phyloP scores from a whole-genome alignment of 1,140 invertebrate species.

The Reticulitermes speratus region DNA sequence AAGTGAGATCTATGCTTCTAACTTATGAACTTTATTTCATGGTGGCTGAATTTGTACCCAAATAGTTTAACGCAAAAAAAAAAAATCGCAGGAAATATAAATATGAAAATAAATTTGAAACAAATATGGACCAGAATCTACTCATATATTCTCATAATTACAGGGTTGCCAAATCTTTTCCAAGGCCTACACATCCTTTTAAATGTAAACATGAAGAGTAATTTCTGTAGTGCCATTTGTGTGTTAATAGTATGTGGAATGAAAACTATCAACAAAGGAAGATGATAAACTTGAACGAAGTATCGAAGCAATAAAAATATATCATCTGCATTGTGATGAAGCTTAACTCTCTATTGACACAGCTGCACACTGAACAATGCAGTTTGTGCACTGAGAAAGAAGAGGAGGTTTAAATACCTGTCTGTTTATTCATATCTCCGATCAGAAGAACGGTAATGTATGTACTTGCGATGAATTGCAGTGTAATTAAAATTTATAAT shows the following conservation, averaged over 20 bases:
- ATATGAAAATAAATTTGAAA: not conserved
- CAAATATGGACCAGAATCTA: not conserved
- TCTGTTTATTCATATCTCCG: too few species aligned
- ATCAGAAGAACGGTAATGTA: too few species aligned
- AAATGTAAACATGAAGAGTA: not conserved
- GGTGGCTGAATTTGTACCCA: not conserved
- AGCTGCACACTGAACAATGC: too few species aligned
- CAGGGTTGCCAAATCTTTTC: not conserved
- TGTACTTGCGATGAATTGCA: too few species aligned
- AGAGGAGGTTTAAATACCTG: too few species aligned
- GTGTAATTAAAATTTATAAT: too few species aligned
- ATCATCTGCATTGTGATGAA: not conserved
- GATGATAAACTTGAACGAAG: not conserved
- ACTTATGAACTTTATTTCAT: not conserved
- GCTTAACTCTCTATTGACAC: too few species aligned
- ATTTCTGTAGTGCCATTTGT: not conserved
- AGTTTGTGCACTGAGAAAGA: too few species aligned
- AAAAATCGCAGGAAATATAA: not conserved
- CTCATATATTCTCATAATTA: not conserved
- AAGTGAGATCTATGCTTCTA: not conserved
- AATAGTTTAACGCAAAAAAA: not conserved
- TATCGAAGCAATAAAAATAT: constrained; percentile 7
- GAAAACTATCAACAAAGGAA: not conserved
- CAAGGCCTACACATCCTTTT: not conserved
- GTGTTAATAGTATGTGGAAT: not conserved